Percentiles rank a stretch among this genome's conserved stretches.
phyloP scores from a whole-genome alignment of 2,797 vertebrate species.

The Manis crassicaudata region DNA sequence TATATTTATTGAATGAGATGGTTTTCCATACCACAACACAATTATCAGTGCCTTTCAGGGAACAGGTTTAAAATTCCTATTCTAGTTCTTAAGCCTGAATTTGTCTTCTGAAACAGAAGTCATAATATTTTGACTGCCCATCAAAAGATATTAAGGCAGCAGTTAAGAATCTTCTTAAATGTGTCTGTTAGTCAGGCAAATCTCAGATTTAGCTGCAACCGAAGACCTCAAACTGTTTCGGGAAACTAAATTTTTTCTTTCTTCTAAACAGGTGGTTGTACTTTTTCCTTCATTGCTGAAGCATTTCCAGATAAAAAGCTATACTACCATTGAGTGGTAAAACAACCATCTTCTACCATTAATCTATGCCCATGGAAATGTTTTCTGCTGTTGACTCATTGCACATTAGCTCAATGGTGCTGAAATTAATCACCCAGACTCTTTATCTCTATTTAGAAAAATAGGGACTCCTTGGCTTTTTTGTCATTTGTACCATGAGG shows the following conservation, averaged over 20 bases:
- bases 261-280: constrained; percentile 37
- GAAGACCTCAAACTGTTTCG: not conserved
- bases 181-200: not conserved
- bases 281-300: not conserved
- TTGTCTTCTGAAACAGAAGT: constrained; percentile 51
- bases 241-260: constrained; percentile 19
- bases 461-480: constrained; percentile 54
- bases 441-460: constrained; percentile 73
- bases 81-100: not conserved
- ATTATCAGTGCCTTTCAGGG: not conserved
- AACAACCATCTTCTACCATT: constrained; percentile 42
- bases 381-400: constrained; percentile 55
- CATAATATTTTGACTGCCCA: constrained; percentile 54
- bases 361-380: constrained; percentile 37
- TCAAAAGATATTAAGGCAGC: constrained; percentile 37
- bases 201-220: not conserved
- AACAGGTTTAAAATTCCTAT: constrained; percentile 19
- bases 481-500: constrained; percentile 44
- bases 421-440: constrained; percentile 72
- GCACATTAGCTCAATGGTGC: constrained; percentile 62
- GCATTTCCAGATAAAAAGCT: constrained; percentile 43
- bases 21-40: not conserved
- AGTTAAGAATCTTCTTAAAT: constrained; percentile 37
- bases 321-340: constrained; percentile 29
- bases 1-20: not conserved